phyloP scores from a whole-genome alignment of 2,888 invertebrate genomes.

The Drosophila anomelani region DNA sequence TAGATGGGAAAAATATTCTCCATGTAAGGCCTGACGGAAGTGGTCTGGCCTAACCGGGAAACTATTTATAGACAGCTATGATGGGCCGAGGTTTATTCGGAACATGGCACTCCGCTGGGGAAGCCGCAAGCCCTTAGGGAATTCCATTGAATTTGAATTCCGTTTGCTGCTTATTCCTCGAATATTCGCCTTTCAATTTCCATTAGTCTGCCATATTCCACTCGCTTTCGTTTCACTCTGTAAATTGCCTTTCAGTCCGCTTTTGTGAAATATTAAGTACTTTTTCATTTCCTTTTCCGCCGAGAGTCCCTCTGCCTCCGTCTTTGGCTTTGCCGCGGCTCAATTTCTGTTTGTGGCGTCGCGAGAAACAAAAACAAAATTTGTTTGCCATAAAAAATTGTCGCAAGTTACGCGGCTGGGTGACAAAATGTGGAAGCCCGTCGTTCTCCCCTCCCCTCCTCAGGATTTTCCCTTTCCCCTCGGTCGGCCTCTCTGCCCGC shows the following conservation, averaged over 20 bases:
- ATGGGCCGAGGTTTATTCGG: conserved; percentile 12
- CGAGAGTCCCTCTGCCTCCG: conserved; percentile 2
- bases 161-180: conserved; percentile 5
- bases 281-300: conserved; percentile 48
- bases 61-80: conserved; percentile 30
- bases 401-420: conserved; percentile 51
- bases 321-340: conserved; percentile 6
- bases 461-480: not conserved
- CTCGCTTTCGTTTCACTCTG: conserved; percentile 32
- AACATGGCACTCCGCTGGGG: conserved; percentile 8
- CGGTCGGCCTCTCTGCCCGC: conserved; percentile 9
- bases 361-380: conserved; percentile 45
- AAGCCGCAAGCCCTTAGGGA: conserved; percentile 13
- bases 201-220: conserved; percentile 43
- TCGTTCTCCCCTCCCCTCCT: not conserved
- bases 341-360: conserved; percentile 35
- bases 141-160: conserved; percentile 41
- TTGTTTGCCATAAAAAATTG: conserved; percentile 54
- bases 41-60: not conserved
- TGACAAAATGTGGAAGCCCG: conserved; percentile 51
- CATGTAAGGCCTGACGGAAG: not conserved
- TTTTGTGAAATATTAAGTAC: conserved; percentile 51
- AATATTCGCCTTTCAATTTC: conserved; percentile 40
- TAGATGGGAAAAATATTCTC: not conserved
- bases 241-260: conserved; percentile 45